A percentile compares a stretch with the other conserved stretches of the same genome.
Evolutionary conservation across 2,113 vertebrate species (phyloP).

Genomic region (Pomatostomus ruficeps): DNA sequence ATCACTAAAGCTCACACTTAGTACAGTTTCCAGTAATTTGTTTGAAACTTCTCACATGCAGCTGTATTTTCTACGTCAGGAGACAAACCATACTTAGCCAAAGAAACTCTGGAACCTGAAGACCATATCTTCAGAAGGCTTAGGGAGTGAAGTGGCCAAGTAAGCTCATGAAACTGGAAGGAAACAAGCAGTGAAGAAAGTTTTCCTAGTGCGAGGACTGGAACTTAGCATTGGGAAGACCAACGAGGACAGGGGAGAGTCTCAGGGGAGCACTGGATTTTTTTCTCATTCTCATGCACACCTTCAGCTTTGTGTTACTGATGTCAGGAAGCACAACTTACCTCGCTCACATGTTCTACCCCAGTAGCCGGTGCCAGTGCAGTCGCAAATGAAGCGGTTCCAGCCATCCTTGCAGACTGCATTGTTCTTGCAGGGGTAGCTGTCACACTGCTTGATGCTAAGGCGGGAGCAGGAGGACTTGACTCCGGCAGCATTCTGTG

Average conservation of each 20-base stretch:
- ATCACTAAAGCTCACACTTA: neutral
- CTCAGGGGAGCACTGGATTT: neutral
- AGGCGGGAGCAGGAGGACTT: slow-evolving; percentile 87
- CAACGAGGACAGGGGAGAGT: neutral
- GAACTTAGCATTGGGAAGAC: neutral
- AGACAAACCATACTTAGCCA: neutral
- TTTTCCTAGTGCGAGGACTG: neutral
- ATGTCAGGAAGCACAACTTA: slow-evolving; percentile 51
- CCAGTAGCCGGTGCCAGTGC: slow-evolving; percentile 91
- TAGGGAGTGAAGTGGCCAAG: neutral
- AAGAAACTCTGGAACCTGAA: neutral
- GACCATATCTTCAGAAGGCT: neutral
- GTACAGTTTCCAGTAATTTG: neutral
- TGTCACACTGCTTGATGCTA: slow-evolving; percentile 89
- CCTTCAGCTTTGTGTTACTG: neutral
- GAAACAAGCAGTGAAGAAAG: neutral
- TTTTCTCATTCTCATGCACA: neutral
- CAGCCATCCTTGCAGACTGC: slow-evolving; percentile 91
- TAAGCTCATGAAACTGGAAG: neutral
- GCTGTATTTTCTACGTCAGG: neutral
- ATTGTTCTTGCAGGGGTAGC: slow-evolving; percentile 90
- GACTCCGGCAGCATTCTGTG: slow-evolving; percentile 87
- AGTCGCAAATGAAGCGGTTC: slow-evolving; percentile 97
- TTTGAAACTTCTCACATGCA: neutral
- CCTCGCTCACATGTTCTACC: slow-evolving; percentile 90